Conservation (phyloP, 1,140 invertebrate species). For the Penaeus indicus region DNA sequence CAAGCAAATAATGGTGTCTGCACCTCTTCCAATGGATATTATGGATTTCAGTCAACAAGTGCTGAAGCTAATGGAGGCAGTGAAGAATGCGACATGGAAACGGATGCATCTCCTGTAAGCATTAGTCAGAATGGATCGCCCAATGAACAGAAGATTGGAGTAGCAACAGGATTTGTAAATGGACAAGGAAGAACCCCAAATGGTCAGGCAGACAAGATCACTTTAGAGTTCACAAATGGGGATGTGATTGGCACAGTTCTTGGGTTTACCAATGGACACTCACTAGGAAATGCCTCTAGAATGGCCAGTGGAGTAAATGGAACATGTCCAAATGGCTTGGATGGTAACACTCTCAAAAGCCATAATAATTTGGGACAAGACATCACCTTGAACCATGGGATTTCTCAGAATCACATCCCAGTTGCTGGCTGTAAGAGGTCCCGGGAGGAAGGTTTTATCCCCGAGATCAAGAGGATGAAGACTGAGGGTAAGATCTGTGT, state of each 20-base stretch:
- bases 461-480: conserved; percentile 55
- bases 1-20: conserved; percentile 10
- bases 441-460: conserved; percentile 47
- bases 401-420: conserved; percentile 53
- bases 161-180: neutral
- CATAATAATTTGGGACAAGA: conserved; percentile 41
- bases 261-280: conserved; percentile 27
- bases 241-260: conserved; percentile 38
- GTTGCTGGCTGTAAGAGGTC: conserved; percentile 56
- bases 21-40: conserved; percentile 55
- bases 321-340: too few species aligned
- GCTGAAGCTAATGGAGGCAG: neutral
- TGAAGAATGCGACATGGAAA: conserved; percentile 54
- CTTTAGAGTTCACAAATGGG: conserved; percentile 39
- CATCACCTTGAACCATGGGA: conserved; percentile 41
- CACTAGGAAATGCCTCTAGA: neutral
- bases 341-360: neutral
- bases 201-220: neutral
- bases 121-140: conserved; percentile 18
- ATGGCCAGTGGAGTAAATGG: neutral
- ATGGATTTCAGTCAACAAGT: conserved; percentile 52
- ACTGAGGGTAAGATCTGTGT: conserved; percentile 53
- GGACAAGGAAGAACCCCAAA: neutral
- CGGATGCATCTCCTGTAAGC: conserved; percentile 32
- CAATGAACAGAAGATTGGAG: neutral